phyloP scores from a whole-genome alignment of 2,797 vertebrate species.

The Molossus alvarezi region DNA sequence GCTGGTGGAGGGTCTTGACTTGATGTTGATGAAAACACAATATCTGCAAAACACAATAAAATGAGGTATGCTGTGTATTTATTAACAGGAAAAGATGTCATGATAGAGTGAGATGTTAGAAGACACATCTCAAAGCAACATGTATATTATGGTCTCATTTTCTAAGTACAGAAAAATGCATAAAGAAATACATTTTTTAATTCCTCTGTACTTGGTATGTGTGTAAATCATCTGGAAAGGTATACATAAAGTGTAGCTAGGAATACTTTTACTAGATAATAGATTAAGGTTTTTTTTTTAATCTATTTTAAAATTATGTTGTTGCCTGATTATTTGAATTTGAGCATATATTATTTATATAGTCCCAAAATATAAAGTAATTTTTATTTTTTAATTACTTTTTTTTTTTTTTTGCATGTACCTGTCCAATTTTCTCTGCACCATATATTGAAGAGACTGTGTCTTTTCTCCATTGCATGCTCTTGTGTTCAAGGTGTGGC shows the following conservation, averaged over 20 bases:
- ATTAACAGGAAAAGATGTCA: background rate
- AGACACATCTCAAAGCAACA: background rate
- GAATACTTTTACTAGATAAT: background rate
- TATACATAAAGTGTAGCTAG: slow-evolving; percentile 5
- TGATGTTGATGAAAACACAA: background rate
- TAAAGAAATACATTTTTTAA: background rate
- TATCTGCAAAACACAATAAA: background rate
- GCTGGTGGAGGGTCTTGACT: background rate
- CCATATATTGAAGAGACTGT: too few species aligned
- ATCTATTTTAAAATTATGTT: background rate
- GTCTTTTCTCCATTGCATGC: too few species aligned
- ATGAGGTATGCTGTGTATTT: background rate
- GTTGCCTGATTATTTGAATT: background rate
- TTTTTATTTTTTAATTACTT: background rate
- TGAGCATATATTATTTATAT: background rate
- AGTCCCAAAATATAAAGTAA: slow-evolving; percentile 33
- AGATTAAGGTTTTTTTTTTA: background rate
- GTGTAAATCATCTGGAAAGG: background rate
- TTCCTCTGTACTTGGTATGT: background rate
- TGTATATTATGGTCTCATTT: background rate
- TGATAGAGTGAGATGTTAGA: background rate
- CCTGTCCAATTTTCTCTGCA: too few species aligned
- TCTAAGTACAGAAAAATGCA: background rate
- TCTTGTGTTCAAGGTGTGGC: too few species aligned
- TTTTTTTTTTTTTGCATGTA: too few species aligned